Evolutionary conservation across 2,797 vertebrate species (phyloP).

Genomic region (Propithecus deckenii): DNA sequence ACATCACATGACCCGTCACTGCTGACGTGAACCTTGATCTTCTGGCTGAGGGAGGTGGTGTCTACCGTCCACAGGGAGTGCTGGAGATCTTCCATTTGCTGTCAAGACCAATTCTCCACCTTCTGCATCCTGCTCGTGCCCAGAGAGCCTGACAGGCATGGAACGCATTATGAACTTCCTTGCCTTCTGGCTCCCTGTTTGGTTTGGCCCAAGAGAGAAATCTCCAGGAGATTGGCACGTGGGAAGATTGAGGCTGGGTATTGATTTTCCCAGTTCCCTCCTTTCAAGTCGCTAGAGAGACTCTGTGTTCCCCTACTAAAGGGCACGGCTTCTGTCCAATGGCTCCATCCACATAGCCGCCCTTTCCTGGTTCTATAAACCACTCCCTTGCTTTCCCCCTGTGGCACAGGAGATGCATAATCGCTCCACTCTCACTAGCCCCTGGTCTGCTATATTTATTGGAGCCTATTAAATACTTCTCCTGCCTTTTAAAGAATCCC

Average conservation of each 20-base stretch:
- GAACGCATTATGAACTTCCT: rapidly evolving
- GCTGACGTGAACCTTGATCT: background rate
- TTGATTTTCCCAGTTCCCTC: rapidly evolving
- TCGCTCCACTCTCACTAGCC: background rate
- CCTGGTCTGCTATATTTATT: background rate
- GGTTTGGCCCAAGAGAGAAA: background rate
- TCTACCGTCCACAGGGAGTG: background rate
- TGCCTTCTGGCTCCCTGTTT: background rate
- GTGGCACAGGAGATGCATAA: background rate
- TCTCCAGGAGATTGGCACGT: rapidly evolving
- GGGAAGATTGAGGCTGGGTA: no score
- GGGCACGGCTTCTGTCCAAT: background rate
- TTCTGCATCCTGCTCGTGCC: background rate
- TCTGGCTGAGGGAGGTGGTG: background rate
- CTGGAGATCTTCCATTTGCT: rapidly evolving
- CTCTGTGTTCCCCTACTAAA: background rate
- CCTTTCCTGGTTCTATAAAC: background rate
- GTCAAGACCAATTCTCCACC: background rate
- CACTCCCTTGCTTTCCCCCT: background rate
- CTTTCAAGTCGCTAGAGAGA: background rate
- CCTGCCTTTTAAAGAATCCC: background rate
- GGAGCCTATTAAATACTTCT: no score
- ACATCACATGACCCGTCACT: no score
- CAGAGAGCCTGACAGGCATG: no score
- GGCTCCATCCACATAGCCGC: rapidly evolving